Evolutionary conservation across 2,113 vertebrate genomes (phyloP), one percentile per base, ranked within the genome.

Genomic region (Oncorhynchus tshawytscha): DNA sequence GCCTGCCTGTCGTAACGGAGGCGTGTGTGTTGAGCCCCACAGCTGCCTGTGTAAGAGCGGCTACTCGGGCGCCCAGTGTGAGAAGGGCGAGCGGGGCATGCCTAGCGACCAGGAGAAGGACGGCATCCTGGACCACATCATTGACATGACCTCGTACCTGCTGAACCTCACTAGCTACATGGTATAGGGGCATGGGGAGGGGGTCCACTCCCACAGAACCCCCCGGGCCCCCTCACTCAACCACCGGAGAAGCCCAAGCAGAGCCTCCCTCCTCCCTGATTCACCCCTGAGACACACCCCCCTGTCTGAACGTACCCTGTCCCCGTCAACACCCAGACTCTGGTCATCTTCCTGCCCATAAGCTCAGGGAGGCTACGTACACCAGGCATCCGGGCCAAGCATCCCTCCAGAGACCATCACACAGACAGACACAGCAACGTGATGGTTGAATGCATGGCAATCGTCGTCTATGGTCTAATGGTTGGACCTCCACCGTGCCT

Each of bases 71-170:
- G 49, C 57, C 66, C 91, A 92, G 83, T 94, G 93, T 34, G 92
- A 94, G 86, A 96, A 93, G 91, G 97, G 91, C 85, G 97, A 95
- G 91, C 94, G 92, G 89, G 97, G 93, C 85, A 94, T 93, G 94
- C 94, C 94, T 93, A 95, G 93, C 77, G 95, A 94, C 93, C 95
- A 95, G 92, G 95, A 95, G 87, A 95, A 96, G 91, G 95, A 96
- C 88, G 96, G 97, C 94, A 95, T 99, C 90, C 94, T 99, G 84
- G 97, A 96, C 92, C 96, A 98, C 93, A 96, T 99, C 94, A 96
- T 99, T 82, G 96, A 97, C 91, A 96, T 99, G 96, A 98, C 97
- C 78, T 97, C 97, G 76, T 99, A 99, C 88, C 93, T 99, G 93
- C 94, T 99, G 87, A 96, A 98, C 88, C 95, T 99, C 88, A 99